Percentiles rank a stretch among this genome's conserved stretches.
Conservation (phyloP, 2,797 vertebrate species). For the Eleutherodactylus coqui region DNA sequence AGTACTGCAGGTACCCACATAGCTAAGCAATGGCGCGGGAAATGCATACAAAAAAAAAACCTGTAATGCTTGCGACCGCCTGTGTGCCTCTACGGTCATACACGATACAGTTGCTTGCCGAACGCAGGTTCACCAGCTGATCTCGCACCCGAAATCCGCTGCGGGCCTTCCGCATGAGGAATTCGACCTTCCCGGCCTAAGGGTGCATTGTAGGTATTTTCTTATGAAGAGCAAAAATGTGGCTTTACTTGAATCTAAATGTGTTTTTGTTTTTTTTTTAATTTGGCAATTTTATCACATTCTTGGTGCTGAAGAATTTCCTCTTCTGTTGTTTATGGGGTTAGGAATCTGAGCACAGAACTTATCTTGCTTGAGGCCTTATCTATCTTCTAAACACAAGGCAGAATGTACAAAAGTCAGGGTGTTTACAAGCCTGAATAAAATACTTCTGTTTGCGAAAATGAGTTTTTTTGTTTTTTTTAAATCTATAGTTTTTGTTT, state of each 20-base stretch:
- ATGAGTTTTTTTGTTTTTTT: not conserved
- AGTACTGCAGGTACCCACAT: too few relatives aligned
- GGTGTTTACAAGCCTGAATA: not conserved
- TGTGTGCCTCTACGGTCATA: too few relatives aligned
- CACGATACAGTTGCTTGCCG: too few relatives aligned
- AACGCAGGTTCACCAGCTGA: too few relatives aligned
- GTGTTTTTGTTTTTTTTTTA: conserved; percentile 53
- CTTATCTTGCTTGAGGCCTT: not conserved
- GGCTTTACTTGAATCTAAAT: not conserved
- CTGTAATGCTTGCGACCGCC: too few relatives aligned
- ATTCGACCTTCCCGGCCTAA: too few relatives aligned
- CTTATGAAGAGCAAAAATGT: too few relatives aligned
- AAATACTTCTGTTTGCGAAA: not conserved
- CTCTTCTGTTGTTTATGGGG: not conserved
- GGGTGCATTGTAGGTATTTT: too few relatives aligned
- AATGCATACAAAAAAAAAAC: too few relatives aligned
- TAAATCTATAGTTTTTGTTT: not conserved
- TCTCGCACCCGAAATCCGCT: too few relatives aligned
- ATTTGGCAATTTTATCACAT: not conserved
- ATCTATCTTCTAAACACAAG: conserved; percentile 19
- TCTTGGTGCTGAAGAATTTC: not conserved
- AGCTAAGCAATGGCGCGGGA: too few relatives aligned
- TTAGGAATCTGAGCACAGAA: not conserved
- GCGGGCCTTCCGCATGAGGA: too few relatives aligned
- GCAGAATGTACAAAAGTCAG: not conserved